Conservation (phyloP, 2,888 invertebrate species). For the Meiosimyza platycephala region DNA sequence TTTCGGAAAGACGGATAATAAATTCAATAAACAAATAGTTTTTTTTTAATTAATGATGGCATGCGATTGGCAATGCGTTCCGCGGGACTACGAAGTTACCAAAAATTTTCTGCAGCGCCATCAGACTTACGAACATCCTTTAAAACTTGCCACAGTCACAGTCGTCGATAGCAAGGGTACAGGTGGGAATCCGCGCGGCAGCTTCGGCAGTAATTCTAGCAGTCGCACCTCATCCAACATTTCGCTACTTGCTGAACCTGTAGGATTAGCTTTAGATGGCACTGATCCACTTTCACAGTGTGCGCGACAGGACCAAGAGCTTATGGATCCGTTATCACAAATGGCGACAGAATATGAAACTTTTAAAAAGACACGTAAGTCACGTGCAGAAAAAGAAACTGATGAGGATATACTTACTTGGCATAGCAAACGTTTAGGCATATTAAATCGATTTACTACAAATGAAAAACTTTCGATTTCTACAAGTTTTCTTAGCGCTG, state of each 20-base stretch:
- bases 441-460: constrained; percentile 91
- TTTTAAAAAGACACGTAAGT: constrained; percentile 51
- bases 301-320: constrained; percentile 70
- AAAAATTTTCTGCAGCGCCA: constrained; percentile 56
- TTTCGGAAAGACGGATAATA: constrained; percentile 53
- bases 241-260: constrained; percentile 68
- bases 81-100: constrained; percentile 54
- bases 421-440: constrained; percentile 78
- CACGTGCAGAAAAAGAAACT: constrained; percentile 51
- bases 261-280: constrained; percentile 73
- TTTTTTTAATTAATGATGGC: no score
- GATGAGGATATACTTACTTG: constrained; percentile 75
- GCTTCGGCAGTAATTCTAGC: constrained; percentile 65
- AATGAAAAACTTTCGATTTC: constrained; percentile 92
- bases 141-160: constrained; percentile 70
- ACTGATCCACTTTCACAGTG: constrained; percentile 81
- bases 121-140: constrained; percentile 70
- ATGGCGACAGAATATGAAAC: constrained; percentile 69
- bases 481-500: constrained; percentile 83
- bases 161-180: constrained; percentile 70
- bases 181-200: constrained; percentile 61
- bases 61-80: constrained; percentile 57
- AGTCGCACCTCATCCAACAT: constrained; percentile 71
- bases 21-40: no score
- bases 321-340: constrained; percentile 75